phyloP scores from a whole-genome alignment of 2,797 vertebrate species.

The Microcaecilia unicolor region DNA sequence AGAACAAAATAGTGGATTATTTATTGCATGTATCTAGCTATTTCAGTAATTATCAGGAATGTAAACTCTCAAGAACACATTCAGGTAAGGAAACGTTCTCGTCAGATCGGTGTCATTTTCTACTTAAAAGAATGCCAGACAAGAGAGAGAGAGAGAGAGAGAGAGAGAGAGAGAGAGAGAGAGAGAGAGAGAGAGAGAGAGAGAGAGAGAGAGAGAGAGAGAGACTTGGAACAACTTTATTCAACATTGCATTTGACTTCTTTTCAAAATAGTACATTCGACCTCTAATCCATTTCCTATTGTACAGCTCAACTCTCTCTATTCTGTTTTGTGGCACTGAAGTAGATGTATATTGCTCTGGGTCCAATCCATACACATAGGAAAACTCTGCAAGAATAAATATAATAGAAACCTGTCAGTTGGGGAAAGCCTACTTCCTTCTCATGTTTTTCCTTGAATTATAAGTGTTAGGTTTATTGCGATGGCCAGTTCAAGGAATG shows the following conservation, averaged over 20 bases:
- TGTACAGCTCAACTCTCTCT: neutral
- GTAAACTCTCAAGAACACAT: conserved; percentile 10
- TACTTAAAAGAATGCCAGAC: too few species aligned
- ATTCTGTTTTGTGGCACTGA: conserved; percentile 1
- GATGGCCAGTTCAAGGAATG: conserved; percentile 11
- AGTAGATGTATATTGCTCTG: conserved; percentile 20
- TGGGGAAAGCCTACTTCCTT: conserved; percentile 25
- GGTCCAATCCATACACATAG: conserved; percentile 23
- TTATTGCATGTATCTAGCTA: conserved; percentile 11
- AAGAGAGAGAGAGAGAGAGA: too few species aligned
- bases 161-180: too few species aligned
- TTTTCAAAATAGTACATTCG: too few species aligned
- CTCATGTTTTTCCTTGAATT: conserved; percentile 37
- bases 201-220: too few species aligned
- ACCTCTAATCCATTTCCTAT: too few species aligned
- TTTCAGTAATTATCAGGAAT: conserved; percentile 1
- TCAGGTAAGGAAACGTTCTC: neutral
- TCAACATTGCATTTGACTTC: too few species aligned
- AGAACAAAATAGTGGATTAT: neutral
- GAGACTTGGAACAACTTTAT: too few species aligned
- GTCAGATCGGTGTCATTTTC: too few species aligned
- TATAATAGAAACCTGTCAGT: conserved; percentile 13
- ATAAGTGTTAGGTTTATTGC: conserved; percentile 11
- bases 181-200: too few species aligned
- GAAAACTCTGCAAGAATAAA: conserved; percentile 28